These are phyloP conservation scores for Campoplex capitator DNA, from an alignment of 2,888 invertebrate genomes.

Conservation along the genomic window DNA sequence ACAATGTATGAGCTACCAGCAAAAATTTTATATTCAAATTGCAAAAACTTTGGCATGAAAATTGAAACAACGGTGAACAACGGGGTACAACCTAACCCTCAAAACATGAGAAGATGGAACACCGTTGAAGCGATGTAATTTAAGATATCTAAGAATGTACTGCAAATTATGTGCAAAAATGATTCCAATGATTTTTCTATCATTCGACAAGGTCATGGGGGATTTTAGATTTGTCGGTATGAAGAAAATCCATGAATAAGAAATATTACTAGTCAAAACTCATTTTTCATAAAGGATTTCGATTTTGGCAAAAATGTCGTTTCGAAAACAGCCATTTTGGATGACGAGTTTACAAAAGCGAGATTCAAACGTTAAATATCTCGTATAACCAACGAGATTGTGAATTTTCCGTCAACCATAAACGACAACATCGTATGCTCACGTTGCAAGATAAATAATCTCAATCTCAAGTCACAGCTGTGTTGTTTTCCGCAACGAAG, in stretches of 20 bases:
- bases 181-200: background rate
- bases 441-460: conserved; percentile 16
- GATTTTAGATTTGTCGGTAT: background rate
- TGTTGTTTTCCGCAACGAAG: conserved; percentile 5
- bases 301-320: background rate
- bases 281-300: background rate
- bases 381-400: background rate
- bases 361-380: background rate
- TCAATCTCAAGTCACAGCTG: conserved; percentile 14
- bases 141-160: background rate
- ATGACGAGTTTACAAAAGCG: background rate
- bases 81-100: background rate
- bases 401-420: background rate
- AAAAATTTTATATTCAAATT: background rate
- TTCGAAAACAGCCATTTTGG: conserved; percentile 5
- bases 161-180: background rate
- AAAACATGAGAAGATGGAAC: background rate
- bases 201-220: background rate
- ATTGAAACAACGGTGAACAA: background rate
- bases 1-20: background rate
- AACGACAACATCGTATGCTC: conserved; percentile 21
- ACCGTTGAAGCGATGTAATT: background rate
- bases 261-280: background rate
- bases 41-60: background rate
- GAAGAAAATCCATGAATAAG: background rate